A percentile compares a stretch with the other conserved stretches of the same genome.
Evolutionary conservation across 2,888 invertebrate species (phyloP).

Genomic region (Pachydiplax longipennis): DNA sequence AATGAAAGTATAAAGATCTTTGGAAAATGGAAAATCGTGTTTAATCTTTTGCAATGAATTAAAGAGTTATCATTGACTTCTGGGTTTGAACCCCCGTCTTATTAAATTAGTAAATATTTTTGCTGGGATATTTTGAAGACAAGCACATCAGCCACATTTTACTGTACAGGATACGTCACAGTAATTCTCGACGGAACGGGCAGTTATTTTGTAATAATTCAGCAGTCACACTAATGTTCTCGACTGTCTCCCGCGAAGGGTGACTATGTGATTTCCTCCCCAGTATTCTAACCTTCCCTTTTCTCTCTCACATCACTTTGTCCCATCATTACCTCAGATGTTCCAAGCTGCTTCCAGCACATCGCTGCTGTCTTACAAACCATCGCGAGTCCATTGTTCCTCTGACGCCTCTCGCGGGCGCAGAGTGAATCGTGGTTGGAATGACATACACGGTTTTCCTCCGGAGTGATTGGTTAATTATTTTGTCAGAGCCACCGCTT

Average conservation of each 20-base stretch:
- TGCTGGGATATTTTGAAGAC: too few relatives aligned
- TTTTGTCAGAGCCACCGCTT: too few relatives aligned
- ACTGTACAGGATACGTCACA: too few relatives aligned
- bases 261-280: neutral
- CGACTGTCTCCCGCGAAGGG: neutral
- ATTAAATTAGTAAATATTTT: too few relatives aligned
- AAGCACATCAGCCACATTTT: too few relatives aligned
- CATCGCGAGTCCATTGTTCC: conserved; percentile 28
- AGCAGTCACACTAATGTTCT: neutral
- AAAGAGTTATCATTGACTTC: too few relatives aligned
- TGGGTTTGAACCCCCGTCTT: too few relatives aligned
- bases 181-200: too few relatives aligned
- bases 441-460: neutral
- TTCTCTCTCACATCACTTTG: neutral
- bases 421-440: neutral
- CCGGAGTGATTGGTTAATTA: neutral
- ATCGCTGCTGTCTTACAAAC: conserved; percentile 12
- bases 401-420: conserved; percentile 10
- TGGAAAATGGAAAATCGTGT: too few relatives aligned
- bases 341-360: conserved; percentile 22
- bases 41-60: too few relatives aligned
- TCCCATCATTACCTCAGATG: conserved; percentile 13
- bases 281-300: neutral
- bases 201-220: neutral
- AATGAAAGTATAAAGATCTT: too few relatives aligned